Evolutionary conservation across 2,888 invertebrate species (phyloP).

Genomic region (Cabera pusaria): DNA sequence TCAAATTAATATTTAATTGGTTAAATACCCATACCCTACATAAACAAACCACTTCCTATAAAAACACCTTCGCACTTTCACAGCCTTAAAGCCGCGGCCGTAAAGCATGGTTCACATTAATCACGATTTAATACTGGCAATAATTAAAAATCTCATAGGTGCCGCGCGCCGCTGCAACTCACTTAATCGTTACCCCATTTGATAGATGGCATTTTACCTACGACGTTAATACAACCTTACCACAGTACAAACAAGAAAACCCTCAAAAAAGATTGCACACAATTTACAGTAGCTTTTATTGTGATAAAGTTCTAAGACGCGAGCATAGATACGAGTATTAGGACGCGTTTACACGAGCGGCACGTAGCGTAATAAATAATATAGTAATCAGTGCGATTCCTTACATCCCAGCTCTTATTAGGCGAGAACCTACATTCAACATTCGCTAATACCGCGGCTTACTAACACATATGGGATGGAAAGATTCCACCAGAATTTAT

Average conservation of each 20-base stretch:
- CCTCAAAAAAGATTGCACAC: slow-evolving; percentile 5
- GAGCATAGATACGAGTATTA: slow-evolving; percentile 69
- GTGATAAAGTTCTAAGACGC: slow-evolving; percentile 63
- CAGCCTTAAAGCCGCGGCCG: slow-evolving; percentile 40
- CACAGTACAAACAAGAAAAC: slow-evolving; percentile 32
- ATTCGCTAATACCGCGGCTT: slow-evolving; percentile 79
- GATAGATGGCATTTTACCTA: slow-evolving; percentile 64
- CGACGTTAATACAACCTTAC: slow-evolving; percentile 52
- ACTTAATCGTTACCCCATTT: slow-evolving; percentile 74
- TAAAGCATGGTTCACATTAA: slow-evolving; percentile 57
- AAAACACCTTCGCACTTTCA: slow-evolving; percentile 18
- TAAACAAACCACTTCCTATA: slow-evolving; percentile 7
- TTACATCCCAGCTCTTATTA: slow-evolving; percentile 82
- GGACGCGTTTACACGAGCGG: slow-evolving; percentile 80
- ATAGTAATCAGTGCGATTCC: slow-evolving; percentile 83
- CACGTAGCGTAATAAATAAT: slow-evolving; percentile 83
- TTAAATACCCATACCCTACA: too few species aligned
- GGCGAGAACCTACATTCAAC: slow-evolving; percentile 80
- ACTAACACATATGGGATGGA: slow-evolving; percentile 80
- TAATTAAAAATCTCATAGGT: slow-evolving; percentile 76
- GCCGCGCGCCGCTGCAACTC: slow-evolving; percentile 60
- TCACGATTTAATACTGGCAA: slow-evolving; percentile 66
- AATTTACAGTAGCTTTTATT: slow-evolving; percentile 26
- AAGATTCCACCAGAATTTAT: slow-evolving; percentile 79
- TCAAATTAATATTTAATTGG: too few species aligned